Conservation (phyloP, 2,113 vertebrate species). For the Cygnus buccinator region DNA sequence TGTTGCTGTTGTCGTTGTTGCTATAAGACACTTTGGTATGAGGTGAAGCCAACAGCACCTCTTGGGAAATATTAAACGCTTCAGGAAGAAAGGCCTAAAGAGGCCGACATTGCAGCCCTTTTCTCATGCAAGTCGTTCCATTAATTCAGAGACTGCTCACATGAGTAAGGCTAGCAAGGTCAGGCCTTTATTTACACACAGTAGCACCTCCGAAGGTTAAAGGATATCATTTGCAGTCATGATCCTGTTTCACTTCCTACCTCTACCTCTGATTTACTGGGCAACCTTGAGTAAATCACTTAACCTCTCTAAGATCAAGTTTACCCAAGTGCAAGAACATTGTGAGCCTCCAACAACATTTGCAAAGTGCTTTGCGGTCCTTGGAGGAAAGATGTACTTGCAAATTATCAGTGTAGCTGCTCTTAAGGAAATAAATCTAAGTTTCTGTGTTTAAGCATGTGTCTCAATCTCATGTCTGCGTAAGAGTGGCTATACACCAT, state of each 20-base stretch:
- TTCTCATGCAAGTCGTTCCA: background rate
- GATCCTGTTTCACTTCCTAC: constrained; percentile 57
- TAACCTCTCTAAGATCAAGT: constrained; percentile 39
- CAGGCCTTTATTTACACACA: constrained; percentile 10
- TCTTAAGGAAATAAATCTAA: constrained; percentile 10
- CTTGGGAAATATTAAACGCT: background rate
- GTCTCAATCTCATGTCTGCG: background rate
- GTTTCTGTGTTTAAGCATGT: background rate
- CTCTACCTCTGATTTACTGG: constrained; percentile 52
- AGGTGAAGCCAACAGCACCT: constrained; percentile 13
- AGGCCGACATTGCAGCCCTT: background rate
- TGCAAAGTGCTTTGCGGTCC: constrained; percentile 7
- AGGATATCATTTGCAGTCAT: constrained; percentile 21
- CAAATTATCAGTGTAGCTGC: background rate
- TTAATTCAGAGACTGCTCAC: background rate
- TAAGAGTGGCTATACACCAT: background rate
- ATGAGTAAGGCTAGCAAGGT: background rate
- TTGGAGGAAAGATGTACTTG: constrained; percentile 23
- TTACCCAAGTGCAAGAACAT: constrained; percentile 25
- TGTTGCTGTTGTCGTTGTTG: constrained; percentile 6
- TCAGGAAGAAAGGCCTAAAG: background rate
- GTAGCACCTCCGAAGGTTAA: constrained; percentile 50
- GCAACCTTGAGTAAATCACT: constrained; percentile 53
- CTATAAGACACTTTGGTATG: background rate
- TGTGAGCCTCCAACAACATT: constrained; percentile 6